Conservation (phyloP, 2,797 vertebrate species). For the Tenualosa ilisha region DNA sequence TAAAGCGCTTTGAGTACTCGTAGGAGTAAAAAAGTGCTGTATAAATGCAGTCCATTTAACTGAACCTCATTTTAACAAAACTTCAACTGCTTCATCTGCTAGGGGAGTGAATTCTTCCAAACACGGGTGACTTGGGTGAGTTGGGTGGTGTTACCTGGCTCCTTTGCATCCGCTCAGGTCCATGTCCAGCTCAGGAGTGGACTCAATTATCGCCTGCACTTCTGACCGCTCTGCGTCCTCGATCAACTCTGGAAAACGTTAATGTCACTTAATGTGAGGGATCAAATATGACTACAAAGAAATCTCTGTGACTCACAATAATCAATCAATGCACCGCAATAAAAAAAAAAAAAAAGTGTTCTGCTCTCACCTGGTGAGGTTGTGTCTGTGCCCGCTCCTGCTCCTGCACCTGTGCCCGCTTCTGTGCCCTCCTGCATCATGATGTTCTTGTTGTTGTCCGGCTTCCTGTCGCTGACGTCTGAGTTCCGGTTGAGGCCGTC, state of each 20-base stretch:
- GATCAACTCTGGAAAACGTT: conserved; percentile 66
- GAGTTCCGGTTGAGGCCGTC: conserved; percentile 75
- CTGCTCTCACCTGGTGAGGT: not conserved
- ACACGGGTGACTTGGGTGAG: not conserved
- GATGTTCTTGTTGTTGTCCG: conserved; percentile 79
- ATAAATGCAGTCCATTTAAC: not conserved
- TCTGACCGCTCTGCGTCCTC: conserved; percentile 89
- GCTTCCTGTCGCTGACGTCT: conserved; percentile 69
- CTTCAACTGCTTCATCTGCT: not conserved
- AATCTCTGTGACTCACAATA: not conserved
- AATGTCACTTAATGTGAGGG: not conserved
- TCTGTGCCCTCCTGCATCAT: conserved; percentile 71
- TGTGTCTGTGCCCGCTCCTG: not conserved
- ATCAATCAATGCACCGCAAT: too few species aligned
- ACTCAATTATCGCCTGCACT: conserved; percentile 96
- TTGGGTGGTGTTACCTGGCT: conserved; percentile 78
- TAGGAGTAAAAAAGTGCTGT: too few species aligned
- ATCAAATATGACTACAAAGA: not conserved
- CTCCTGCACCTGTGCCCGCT: not conserved
- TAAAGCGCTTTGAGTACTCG: too few species aligned
- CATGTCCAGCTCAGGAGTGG: conserved; percentile 97
- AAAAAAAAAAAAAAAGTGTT: too few species aligned
- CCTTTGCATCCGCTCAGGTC: conserved; percentile 85
- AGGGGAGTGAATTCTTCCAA: not conserved
- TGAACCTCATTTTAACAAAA: not conserved